phyloP scores from a whole-genome alignment of 2,797 vertebrate species.

The Xiphorhynchus erythropygius region DNA sequence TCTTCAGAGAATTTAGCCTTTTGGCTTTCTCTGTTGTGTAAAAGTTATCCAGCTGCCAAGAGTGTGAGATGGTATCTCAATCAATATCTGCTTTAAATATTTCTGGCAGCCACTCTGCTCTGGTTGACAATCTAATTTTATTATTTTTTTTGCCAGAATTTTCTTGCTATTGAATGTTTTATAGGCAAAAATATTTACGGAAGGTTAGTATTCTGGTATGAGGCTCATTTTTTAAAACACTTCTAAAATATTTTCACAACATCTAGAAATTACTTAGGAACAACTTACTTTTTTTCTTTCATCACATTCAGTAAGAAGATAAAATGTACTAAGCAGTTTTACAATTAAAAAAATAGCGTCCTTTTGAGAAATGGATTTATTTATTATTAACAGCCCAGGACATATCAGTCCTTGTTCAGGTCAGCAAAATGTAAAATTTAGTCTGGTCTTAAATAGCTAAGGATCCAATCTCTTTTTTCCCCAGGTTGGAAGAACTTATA shows the following conservation, averaged over 20 bases:
- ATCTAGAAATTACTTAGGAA: not conserved
- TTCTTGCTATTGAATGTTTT: not conserved
- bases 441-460: not conserved
- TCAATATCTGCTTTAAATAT: conserved; percentile 57
- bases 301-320: not conserved
- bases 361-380: not conserved
- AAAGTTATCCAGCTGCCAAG: conserved; percentile 30
- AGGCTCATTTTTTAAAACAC: not conserved
- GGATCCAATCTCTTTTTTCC: not conserved
- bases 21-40: conserved; percentile 35
- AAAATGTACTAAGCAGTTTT: not conserved
- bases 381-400: not conserved
- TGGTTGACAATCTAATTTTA: not conserved
- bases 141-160: not conserved
- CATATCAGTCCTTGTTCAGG: not conserved
- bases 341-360: not conserved
- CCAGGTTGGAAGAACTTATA: not conserved
- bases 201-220: not conserved
- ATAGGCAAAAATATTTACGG: not conserved
- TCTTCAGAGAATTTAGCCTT: conserved; percentile 49
- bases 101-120: conserved; percentile 15
- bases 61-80: conserved; percentile 30
- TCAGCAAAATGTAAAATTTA: not conserved
- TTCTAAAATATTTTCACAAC: not conserved
- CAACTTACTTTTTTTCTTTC: not conserved